phyloP scores from a whole-genome alignment of 2,797 vertebrate genomes.

The Lacerta bilineata region DNA sequence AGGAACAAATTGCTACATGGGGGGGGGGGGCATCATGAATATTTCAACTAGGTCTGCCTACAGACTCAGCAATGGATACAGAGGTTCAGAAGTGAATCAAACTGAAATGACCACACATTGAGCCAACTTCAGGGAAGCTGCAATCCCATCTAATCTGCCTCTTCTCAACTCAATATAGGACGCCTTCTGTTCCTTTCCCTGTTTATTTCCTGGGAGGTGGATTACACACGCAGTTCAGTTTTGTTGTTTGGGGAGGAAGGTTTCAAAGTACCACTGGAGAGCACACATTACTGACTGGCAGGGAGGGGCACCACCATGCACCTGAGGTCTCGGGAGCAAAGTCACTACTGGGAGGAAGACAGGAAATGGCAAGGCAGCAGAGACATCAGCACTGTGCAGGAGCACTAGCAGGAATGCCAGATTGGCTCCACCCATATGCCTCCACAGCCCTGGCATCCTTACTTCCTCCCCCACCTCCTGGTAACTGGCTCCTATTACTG shows the following conservation, averaged over 20 bases:
- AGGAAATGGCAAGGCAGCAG: too few species aligned
- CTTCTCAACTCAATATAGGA: not conserved
- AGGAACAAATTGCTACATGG: slow-evolving; percentile 14
- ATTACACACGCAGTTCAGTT: not conserved
- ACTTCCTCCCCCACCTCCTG: too few species aligned
- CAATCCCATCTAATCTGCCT: not conserved
- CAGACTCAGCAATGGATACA: not conserved
- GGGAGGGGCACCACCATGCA: too few species aligned
- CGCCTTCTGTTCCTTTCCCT: not conserved
- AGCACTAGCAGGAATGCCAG: too few species aligned
- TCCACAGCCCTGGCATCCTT: too few species aligned
- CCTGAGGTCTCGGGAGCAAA: too few species aligned
- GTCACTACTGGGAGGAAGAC: too few species aligned
- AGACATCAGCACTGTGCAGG: too few species aligned
- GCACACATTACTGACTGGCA: too few species aligned
- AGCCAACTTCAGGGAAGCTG: not conserved
- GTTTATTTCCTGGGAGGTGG: too few species aligned
- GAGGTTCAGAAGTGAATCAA: slow-evolving; percentile 24
- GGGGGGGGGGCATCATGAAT: not conserved
- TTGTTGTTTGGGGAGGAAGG: not conserved
- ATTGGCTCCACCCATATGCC: too few species aligned
- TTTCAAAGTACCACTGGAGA: not conserved
- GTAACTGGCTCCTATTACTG: too few species aligned
- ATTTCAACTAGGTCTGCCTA: slow-evolving; percentile 31
- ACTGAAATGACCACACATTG: rapidly evolving